Evolutionary conservation across 2,797 vertebrate species (phyloP).

Genomic region (Pteropus rufus): DNA sequence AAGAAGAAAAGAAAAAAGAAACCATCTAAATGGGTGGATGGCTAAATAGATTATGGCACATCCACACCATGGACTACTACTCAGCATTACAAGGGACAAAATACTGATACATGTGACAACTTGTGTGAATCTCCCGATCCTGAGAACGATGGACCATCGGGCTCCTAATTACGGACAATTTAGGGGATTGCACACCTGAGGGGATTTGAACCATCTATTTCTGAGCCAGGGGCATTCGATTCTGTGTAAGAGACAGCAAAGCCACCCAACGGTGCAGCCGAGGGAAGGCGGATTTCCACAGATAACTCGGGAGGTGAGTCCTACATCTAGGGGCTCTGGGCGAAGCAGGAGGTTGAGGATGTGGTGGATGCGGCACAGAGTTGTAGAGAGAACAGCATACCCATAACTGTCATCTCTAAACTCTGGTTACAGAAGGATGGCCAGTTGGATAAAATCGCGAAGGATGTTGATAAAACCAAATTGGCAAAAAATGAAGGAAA

Average conservation of each 20-base stretch:
- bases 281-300: background rate
- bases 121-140: too few species aligned
- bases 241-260: slow-evolving; percentile 17
- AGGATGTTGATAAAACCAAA: too few species aligned
- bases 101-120: too few species aligned
- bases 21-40: too few species aligned
- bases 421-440: slow-evolving; percentile 33
- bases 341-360: background rate
- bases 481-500: rapidly evolving
- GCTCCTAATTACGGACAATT: background rate
- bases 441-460: background rate
- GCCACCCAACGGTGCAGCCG: background rate
- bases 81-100: too few species aligned
- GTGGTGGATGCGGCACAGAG: background rate
- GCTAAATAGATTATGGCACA: too few species aligned
- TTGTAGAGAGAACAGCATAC: background rate
- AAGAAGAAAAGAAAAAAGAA: too few species aligned
- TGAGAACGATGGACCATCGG: background rate
- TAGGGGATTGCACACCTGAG: background rate
- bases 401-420: background rate
- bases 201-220: background rate
- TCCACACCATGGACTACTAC: too few species aligned
- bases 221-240: slow-evolving; percentile 1
- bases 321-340: background rate
- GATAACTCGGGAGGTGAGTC: background rate